Evolutionary conservation across 2,113 vertebrate genomes (phyloP), one percentile per base, ranked within the genome.

Genomic region (Accipiter cooperii): DNA sequence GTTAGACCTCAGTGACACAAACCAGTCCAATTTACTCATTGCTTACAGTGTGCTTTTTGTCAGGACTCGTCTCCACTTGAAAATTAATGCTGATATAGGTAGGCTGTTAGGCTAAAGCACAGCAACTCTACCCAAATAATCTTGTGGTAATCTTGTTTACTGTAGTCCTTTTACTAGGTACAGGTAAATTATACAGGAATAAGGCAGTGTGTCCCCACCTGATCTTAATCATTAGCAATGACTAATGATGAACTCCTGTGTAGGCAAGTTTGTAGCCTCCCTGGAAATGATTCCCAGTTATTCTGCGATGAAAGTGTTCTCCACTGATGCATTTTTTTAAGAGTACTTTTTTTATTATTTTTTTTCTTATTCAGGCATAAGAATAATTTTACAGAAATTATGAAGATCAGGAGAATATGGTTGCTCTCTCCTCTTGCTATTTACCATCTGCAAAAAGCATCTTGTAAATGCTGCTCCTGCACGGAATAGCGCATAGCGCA

Each of bases 1-100:
- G 36, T 4, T 21, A 9, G 66, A 34, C 75, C 57, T 51, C 15
- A 14, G 34, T 19, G 64, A 25, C 46, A 26, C 52, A 9, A 16
- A 10, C 25, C 5, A 7, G 19, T 9, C 46, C 54, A 0, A 1
- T 1, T 29, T 10, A 1, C 19, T 57, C 47, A 0, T 54, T 21
- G 8, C 70, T 58, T 18, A 6, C 5, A 19, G 58, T 7, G 2
- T 58, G 3, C 40, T 44, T 51, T 25, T 44, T 54, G 44, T 42
- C 29, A 13, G 73, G 71, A 13, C 58, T 65, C 14, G 0, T 70
- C 64, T 40, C 38, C 17, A 4, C 40, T 13, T 17, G 60, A 5
- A 31, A 38, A 52, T 31, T 8, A 17, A 19, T 17, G 65, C 73
- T 24, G 73, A 7, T 17, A 6, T 1, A 40, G 91, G 44, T 6